Base-by-base conservation (phyloP, 2,113 vertebrate species). In the Phoxinus phoxinus region DNA sequence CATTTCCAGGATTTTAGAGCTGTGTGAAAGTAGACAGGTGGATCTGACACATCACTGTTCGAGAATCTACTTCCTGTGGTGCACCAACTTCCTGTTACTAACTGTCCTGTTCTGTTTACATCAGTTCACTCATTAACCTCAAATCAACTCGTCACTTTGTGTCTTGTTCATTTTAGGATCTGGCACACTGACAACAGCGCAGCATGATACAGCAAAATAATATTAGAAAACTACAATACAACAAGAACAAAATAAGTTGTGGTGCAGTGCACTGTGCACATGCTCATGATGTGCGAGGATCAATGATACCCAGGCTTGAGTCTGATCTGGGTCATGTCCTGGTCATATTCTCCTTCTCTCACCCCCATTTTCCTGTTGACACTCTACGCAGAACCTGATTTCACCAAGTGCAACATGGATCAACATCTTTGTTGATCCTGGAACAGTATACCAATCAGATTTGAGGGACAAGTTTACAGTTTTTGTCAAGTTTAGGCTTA, bases 11-110 rank as follows among this genome's bases (percentile, higher is more conserved):
- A 56, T 81, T 87, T 85, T 56, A 75, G 35, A 84, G 58, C 63
- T 27, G 21, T 89, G 77, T 87, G 81, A 82, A 86, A 86, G 61
- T 73, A 61, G n/a, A 51, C 85, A 88, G 82, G 77, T 89, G 85
- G 84, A 83, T 71, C 48, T 72, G 67, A 41, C 65, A 73, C 46
- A 56, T 78, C 41, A 71, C 37, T 63, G 19, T 85, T 76, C n/a
- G 19, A 77, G 41, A 59, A 35, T 69, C 77, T 53, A 81, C 82
- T 86, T 89, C 81, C 86, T 89, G 86, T 86, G 80, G 81, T 84
- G 71, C 23, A 61, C 32, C 32, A 81, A 41, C 86, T 89, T 89
- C 88, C 85, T 89, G 85, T 83, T 86, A 75, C 72, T 41, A 77
- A 78, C 37, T 61, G 30, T 15, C 51, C 71, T 44, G 84, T 85